Evolutionary conservation across 2,113 vertebrate genomes (phyloP), one percentile per base, ranked within the genome.

Genomic region (Erpornis zantholeuca): DNA sequence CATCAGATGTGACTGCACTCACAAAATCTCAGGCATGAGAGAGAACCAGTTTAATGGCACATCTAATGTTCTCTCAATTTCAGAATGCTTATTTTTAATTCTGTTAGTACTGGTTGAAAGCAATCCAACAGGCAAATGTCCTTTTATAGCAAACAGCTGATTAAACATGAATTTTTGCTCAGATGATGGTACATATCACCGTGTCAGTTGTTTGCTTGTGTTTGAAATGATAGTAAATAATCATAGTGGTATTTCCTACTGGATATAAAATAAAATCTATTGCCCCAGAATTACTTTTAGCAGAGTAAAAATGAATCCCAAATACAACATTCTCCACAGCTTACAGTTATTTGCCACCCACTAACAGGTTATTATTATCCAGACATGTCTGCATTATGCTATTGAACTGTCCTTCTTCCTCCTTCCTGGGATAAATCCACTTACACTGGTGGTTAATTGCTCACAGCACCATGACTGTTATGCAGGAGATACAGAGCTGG

Each of bases 141-240:
- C 14, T 92, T 83, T 85, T 60, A 10, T 16, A 82, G 70, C n/a
- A 79, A 92, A 44, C 54, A 69, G 61, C 60, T 82, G 73, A 79
- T 94, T 82, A 87, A 91, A 57, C 49, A 6, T 20, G 61, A 82
- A 24, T 71, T 91, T 65, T 36, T 53, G 57, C 50, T 96, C 65
- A 57, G 53, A 68, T 86, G 77, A 50, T 47, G 40, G 66, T 66
- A 68, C 56, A 28, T 40, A 59, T 44, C 75, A 60, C 22, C 64
- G 64, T 77, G 69, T 50, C 72, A 80, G 35, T 61, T 61, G 40
- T 47, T 91, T 88, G 7, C 38, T 93, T 80, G 53, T 88, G 68
- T 81, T 86, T 75, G 64, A 88, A 93, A 93, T 78, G 23, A 52
- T 29, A 78, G 72, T 88, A 80, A 92, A 91, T 90, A 90, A 90